Conservation (phyloP, 2,113 vertebrate species). For the Anguilla japonica region DNA sequence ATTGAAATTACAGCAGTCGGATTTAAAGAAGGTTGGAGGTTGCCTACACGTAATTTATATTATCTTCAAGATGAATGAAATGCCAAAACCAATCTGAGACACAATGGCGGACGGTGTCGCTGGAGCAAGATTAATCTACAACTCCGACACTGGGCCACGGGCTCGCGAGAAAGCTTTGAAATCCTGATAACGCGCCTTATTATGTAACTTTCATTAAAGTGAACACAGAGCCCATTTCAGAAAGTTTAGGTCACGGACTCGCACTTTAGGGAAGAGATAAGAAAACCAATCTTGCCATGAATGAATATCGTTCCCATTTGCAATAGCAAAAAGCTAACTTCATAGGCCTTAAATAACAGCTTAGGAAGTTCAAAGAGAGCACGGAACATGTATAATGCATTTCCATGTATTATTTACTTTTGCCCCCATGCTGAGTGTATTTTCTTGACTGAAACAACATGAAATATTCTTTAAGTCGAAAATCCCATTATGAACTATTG, state of each 20-base stretch:
- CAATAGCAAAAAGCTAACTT: conserved; percentile 3
- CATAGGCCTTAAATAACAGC: not conserved
- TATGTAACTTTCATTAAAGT: conserved; percentile 16
- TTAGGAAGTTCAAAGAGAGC: conserved; percentile 7
- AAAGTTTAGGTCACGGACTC: conserved; percentile 14
- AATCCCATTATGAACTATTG: not conserved
- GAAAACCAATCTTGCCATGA: conserved; percentile 7
- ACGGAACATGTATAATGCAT: not conserved
- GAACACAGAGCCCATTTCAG: not conserved
- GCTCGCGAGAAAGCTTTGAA: not conserved
- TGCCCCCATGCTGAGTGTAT: not conserved
- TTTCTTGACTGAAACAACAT: not conserved
- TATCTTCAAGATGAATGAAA: conserved; percentile 54
- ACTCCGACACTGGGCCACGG: conserved; percentile 34
- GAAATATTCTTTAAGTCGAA: not conserved
- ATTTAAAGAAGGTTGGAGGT: conserved; percentile 42
- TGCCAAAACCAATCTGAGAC: conserved; percentile 51
- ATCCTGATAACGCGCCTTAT: conserved; percentile 5
- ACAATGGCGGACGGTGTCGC: conserved; percentile 32
- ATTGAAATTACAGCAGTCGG: conserved; percentile 49
- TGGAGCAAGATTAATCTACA: conserved; percentile 35
- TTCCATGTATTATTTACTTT: not conserved
- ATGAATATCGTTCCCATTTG: conserved; percentile 18
- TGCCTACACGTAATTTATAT: conserved; percentile 44
- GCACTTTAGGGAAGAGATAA: conserved; percentile 17